phyloP scores from a whole-genome alignment of 2,113 vertebrate genomes.

The Falco punctatus region DNA sequence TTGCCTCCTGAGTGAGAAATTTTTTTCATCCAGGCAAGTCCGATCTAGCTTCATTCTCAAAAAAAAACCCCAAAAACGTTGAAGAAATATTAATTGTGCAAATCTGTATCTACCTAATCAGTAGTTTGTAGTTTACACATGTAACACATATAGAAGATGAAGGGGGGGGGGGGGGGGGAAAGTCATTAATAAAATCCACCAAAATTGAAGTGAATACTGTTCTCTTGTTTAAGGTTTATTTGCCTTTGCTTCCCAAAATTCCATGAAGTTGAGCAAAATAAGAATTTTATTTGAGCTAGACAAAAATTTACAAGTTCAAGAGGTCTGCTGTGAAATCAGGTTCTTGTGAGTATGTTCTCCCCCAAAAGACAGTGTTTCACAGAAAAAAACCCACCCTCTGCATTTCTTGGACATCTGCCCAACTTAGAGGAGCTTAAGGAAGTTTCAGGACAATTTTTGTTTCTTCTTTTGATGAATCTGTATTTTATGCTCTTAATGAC shows the following conservation, averaged over 20 bases:
- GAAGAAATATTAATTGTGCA: neutral
- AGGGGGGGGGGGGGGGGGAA: neutral
- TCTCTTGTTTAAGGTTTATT: neutral
- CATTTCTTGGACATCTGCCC: neutral
- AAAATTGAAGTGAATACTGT: neutral
- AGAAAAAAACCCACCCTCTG: accelerated
- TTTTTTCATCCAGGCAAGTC: neutral
- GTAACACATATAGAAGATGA: accelerated
- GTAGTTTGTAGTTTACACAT: neutral
- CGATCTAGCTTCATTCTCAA: neutral
- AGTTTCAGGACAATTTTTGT: neutral
- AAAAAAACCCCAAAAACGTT: neutral
- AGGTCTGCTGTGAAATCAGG: neutral
- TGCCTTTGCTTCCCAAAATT: neutral
- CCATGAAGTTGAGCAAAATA: neutral
- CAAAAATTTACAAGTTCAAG: neutral
- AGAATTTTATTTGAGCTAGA: neutral
- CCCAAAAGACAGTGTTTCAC: neutral
- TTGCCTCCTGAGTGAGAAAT: neutral
- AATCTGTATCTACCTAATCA: neutral
- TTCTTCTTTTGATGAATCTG: neutral
- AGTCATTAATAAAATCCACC: neutral
- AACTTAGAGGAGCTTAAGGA: neutral
- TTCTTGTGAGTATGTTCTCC: neutral
- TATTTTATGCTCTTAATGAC: neutral